A percentile compares a stretch with the other conserved stretches of the same genome.
phyloP scores from a whole-genome alignment of 2,888 invertebrate genomes.

The Hylaea fasciaria region DNA sequence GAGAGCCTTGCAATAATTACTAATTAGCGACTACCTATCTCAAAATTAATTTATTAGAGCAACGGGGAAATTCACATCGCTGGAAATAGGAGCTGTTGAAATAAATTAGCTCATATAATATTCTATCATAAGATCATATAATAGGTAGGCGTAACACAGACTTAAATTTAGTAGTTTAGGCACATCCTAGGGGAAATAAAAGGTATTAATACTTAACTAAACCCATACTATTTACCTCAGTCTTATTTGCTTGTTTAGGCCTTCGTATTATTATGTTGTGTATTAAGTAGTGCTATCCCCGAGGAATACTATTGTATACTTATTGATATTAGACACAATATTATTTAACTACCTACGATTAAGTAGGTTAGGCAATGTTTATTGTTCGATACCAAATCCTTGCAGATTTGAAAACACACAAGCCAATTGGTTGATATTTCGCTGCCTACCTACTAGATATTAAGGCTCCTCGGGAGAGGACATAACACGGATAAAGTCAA shows the following conservation, averaged over 20 bases:
- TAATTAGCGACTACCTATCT: slow-evolving; percentile 46
- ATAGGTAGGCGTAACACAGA: slow-evolving; percentile 32
- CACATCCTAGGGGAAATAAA: slow-evolving; percentile 54
- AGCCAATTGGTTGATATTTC: too few relatives aligned
- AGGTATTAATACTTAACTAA: slow-evolving; percentile 41
- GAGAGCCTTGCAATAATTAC: slow-evolving; percentile 43
- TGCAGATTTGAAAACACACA: too few relatives aligned
- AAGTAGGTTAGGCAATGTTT: background rate
- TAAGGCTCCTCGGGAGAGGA: too few relatives aligned
- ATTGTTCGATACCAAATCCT: too few relatives aligned
- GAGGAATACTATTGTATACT: slow-evolving; percentile 13
- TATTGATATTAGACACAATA: background rate
- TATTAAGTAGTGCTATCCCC: slow-evolving; percentile 32
- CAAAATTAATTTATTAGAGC: slow-evolving; percentile 46
- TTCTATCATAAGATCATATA: too few relatives aligned
- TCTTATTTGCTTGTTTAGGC: slow-evolving; percentile 40
- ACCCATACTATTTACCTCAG: slow-evolving; percentile 35
- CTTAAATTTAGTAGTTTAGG: slow-evolving; percentile 42
- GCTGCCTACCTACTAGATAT: too few relatives aligned
- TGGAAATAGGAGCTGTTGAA: slow-evolving; percentile 27
- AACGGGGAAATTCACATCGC: slow-evolving; percentile 33
- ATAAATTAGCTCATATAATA: slow-evolving; percentile 35
- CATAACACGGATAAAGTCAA: too few relatives aligned
- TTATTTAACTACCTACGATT: background rate
- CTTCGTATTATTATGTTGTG: slow-evolving; percentile 34